Evolutionary conservation across 2,888 invertebrate genomes (phyloP), one percentile per base, ranked within the genome.

Genomic region (Pristionchus exspectatus): DNA sequence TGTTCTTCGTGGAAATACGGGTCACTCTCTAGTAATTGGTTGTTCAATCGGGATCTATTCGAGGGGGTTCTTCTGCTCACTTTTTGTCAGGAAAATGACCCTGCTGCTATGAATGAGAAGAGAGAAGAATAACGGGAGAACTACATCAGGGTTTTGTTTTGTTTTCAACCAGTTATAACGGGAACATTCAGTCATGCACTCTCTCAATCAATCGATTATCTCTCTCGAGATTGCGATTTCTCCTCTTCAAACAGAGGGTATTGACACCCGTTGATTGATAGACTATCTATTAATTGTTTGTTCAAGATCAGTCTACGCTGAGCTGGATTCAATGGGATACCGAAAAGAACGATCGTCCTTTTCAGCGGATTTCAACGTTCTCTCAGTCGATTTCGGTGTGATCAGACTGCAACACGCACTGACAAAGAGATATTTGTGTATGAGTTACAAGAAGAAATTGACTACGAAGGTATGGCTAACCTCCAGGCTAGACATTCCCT

Each of bases 361-460:
- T 87, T 44, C 87, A 87, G 87, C 87, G 18, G 87, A 87, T 33
- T 87, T 87, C 87, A 72, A 72, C 72, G 87, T 87, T 9, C 54
- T 72, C 27, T 72, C 87, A 12, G 87, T 59, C 44, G 87, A 72
- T 54, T 87, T 87, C 54, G 87, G 87, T 59, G 33, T 87, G 18
- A 54, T 87, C 18, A 38, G 87, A 21, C 30, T 87, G 14, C 87
- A 87, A 33, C 87, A 87, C 21, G 12, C 87, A 50, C 54, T 87
- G 27, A 72, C 87, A 27, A 87, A 72, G 59, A 21, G 87, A 69
- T 87, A 59, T 59, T 21, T 87, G 44, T 87, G 87, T 30, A 72
- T 87, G 72, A 87, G 56, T 30, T 30, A 33, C 14, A 72, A n/a
- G 44, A 50, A 38, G 87, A 56, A 69, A 27, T 38, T 87, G 24